A percentile compares a stretch with the other conserved stretches of the same genome.
Conservation (phyloP, 64 coral and sea anemone species). For the Pocillopora verrucosa region DNA sequence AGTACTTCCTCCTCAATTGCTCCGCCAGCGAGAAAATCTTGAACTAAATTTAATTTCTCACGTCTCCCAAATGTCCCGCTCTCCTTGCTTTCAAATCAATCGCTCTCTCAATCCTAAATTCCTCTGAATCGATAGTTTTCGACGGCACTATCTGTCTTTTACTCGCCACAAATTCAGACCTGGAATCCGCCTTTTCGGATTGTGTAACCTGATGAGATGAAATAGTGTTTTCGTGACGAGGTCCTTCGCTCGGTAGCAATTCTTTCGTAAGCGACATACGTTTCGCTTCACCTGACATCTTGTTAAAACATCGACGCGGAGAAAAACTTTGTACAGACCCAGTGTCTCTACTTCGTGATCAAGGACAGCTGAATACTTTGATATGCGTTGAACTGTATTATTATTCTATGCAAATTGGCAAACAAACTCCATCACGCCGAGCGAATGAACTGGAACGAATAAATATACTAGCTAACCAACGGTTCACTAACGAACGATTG, state of each 20-base stretch:
- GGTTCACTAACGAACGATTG: no score
- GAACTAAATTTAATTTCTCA: constrained; percentile 36
- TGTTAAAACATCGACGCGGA: no score
- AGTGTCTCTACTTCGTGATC: no score
- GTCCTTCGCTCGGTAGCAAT: not conserved
- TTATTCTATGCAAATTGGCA: no score
- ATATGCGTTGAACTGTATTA: no score
- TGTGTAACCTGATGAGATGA: not conserved
- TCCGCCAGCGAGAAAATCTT: constrained; percentile 28
- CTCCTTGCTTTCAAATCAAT: constrained; percentile 30
- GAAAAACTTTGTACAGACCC: no score
- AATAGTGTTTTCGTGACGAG: not conserved
- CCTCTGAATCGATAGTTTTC: constrained; percentile 12
- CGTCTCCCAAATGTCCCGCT: constrained; percentile 54
- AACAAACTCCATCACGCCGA: no score
- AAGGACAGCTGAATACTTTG: no score
- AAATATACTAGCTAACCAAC: no score
- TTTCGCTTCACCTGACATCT: constrained; percentile 13
- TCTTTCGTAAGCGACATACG: not conserved
- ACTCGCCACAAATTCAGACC: not conserved
- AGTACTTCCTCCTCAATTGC: constrained; percentile 19
- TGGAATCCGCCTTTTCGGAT: constrained; percentile 5
- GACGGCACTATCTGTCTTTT: not conserved
- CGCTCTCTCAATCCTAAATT: constrained; percentile 25
- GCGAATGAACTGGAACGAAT: no score